Conservation (phyloP, 2,113 vertebrate species). For the Chaenogobius annularis region DNA sequence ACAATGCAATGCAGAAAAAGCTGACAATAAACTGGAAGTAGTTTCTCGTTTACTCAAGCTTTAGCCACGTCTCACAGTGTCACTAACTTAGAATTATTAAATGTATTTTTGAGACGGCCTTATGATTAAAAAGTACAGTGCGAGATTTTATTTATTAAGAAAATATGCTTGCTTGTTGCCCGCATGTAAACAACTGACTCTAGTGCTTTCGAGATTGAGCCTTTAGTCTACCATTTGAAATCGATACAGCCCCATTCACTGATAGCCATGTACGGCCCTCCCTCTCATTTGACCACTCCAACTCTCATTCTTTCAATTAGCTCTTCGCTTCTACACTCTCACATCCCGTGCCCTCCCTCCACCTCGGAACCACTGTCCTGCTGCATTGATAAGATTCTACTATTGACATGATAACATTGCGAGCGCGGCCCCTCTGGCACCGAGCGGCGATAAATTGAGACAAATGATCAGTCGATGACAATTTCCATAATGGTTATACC, state of each 20-base stretch:
- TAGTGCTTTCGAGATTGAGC: slow-evolving; percentile 12
- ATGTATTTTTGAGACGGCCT: no score
- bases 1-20: no score
- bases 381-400: slow-evolving; percentile 66
- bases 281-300: slow-evolving; percentile 20
- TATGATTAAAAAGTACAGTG: no score
- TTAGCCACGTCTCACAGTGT: no score
- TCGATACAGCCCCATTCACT: slow-evolving; percentile 16
- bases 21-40: no score
- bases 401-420: slow-evolving; percentile 77
- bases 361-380: slow-evolving; percentile 59
- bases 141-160: no score
- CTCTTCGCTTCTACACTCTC: slow-evolving; percentile 60
- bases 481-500: slow-evolving; percentile 89
- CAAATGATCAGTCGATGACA: slow-evolving; percentile 84
- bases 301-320: slow-evolving; percentile 55
- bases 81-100: no score
- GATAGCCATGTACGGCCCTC: slow-evolving; percentile 25
- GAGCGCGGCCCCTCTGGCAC: slow-evolving; percentile 62
- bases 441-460: slow-evolving; percentile 84
- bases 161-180: no score
- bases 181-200: background rate
- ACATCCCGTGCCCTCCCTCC: slow-evolving; percentile 47
- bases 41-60: no score
- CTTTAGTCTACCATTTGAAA: slow-evolving; percentile 12